These are phyloP conservation scores for Ailurus styani DNA, from an alignment of 2,113 vertebrate genomes.

Conservation along the genomic window DNA sequence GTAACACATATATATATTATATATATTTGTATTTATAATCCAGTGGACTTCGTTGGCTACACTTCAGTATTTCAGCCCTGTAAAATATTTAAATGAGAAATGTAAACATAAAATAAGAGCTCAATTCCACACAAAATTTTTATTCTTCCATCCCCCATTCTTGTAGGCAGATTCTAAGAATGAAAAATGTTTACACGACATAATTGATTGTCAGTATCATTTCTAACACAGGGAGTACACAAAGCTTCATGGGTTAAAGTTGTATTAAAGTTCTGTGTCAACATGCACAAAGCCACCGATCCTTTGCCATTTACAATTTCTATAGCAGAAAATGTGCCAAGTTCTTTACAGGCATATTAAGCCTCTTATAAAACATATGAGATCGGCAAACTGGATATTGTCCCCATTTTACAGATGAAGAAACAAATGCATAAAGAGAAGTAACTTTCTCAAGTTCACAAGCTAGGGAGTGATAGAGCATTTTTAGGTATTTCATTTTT, in stretches of 20 bases:
- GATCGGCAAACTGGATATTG: not conserved
- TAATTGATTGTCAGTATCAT: not conserved
- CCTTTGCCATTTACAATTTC: not conserved
- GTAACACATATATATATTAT: not conserved
- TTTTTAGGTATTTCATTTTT: not conserved
- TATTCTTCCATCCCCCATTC: not conserved
- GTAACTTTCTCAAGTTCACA: not conserved
- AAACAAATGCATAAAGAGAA: not conserved
- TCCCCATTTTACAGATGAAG: not conserved
- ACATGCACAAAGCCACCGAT: not conserved
- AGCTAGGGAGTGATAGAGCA: not conserved
- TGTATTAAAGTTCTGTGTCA: not conserved
- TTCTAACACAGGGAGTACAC: not conserved
- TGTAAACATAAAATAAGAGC: not conserved
- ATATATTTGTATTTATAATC: not conserved
- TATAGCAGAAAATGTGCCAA: not conserved
- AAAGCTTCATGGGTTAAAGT: not conserved
- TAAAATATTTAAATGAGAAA: not conserved
- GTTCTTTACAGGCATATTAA: not conserved
- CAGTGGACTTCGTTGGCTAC: not conserved
- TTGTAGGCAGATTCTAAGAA: not conserved
- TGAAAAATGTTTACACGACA: not conserved
- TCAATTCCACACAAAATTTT: not conserved
- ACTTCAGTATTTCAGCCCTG: not conserved
- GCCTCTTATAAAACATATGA: not conserved